A percentile compares a stretch with the other conserved stretches of the same genome.
Conservation (phyloP, 2,113 vertebrate genomes). For the Myotis brandtii region DNA sequence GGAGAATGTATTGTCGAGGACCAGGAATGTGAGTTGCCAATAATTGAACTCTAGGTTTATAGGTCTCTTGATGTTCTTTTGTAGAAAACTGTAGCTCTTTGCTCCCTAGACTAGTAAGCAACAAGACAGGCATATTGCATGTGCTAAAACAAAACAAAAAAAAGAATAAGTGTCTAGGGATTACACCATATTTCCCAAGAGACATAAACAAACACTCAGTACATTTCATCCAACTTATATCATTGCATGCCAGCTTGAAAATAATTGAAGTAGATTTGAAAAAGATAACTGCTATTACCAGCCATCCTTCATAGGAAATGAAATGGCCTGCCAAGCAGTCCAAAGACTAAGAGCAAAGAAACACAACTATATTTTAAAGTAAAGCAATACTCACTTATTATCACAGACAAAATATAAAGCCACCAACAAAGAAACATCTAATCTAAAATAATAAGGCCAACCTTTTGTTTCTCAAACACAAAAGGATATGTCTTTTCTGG, state of each 20-base stretch:
- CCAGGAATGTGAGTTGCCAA: background rate
- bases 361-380: conserved; percentile 48
- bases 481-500: conserved; percentile 11
- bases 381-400: conserved; percentile 55
- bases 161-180: conserved; percentile 33
- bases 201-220: conserved; percentile 50
- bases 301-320: conserved; percentile 56
- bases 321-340: conserved; percentile 52
- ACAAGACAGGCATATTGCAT: background rate
- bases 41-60: conserved; percentile 18
- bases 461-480: background rate
- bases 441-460: conserved; percentile 42
- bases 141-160: conserved; percentile 3
- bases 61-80: background rate
- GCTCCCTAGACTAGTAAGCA: background rate
- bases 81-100: background rate
- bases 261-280: conserved; percentile 34
- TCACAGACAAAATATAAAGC: conserved; percentile 49
- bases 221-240: conserved; percentile 42
- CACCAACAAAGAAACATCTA: conserved; percentile 8
- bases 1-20: background rate
- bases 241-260: conserved; percentile 41
- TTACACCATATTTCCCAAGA: conserved; percentile 47
- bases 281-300: conserved; percentile 38
- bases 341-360: conserved; percentile 51